phyloP scores from a whole-genome alignment of 2,113 vertebrate species.

The Atlantisia rogersi region DNA sequence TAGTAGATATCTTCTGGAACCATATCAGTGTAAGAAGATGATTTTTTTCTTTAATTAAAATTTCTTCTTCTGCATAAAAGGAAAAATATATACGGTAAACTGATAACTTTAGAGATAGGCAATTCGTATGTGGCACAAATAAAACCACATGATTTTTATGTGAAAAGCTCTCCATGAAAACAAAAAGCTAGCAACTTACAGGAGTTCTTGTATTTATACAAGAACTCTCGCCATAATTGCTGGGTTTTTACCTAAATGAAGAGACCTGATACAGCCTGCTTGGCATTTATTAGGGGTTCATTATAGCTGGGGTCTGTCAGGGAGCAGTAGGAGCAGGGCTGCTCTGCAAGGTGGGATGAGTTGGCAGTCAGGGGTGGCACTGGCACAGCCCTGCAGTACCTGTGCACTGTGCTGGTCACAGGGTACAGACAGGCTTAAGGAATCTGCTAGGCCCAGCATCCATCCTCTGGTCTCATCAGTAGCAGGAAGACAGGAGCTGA shows the following conservation, averaged over 20 bases:
- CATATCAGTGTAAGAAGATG: background rate
- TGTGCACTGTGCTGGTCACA: background rate
- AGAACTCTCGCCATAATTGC: background rate
- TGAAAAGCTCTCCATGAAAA: background rate
- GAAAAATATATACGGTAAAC: background rate
- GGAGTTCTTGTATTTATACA: background rate
- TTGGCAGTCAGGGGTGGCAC: rapidly evolving
- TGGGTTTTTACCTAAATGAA: background rate
- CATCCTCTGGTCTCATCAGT: rapidly evolving
- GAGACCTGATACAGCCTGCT: rapidly evolving
- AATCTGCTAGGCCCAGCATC: background rate
- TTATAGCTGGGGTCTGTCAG: background rate
- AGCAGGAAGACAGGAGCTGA: background rate
- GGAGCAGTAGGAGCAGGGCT: background rate
- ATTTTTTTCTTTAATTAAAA: background rate
- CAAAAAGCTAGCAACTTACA: background rate
- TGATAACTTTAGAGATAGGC: background rate
- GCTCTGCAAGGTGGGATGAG: background rate
- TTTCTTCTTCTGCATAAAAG: background rate
- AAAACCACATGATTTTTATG: background rate
- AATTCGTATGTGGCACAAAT: background rate
- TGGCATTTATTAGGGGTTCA: background rate
- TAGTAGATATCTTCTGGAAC: background rate
- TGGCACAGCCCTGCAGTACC: rapidly evolving
- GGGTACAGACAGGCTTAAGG: too few relatives aligned